Evolutionary conservation across 2,797 vertebrate species (phyloP), one percentile per base, ranked within the genome.

Genomic region (Sparidentex hasta): DNA sequence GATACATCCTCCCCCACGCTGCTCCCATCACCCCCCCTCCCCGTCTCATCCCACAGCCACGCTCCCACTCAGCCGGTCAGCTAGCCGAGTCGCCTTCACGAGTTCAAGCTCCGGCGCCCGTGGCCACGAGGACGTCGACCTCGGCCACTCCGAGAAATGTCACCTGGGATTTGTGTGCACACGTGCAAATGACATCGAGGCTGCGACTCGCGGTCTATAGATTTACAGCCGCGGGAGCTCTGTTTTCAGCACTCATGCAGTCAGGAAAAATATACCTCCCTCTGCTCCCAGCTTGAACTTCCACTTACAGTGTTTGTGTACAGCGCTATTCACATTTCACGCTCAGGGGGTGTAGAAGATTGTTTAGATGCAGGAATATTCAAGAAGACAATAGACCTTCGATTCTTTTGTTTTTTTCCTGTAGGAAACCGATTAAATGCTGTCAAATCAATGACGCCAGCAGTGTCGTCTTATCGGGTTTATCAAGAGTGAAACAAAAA

Each of bases 401-500:
- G 2, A 27, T 66, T 69, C 4, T 27, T 27, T 27, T 27, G 52
- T 25, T 41, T 47, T 56, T 25, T 41, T 44, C 44, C 48, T 46
- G 38, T 12, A 23, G 27, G 16, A 62, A 59, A 14, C 27, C n/a
- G 68, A 51, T 70, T 27, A 27, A 70, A 66, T 38, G 16, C 16
- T 44, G 63, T 56, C 43, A 18, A 71, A 74, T 78, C 82, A 71
- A 82, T 77, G 61, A 65, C 25, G 23, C 43, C 47, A 46, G 67
- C 54, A 29, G 41, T 21, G 11, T 47, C 8, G 20, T 76, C 62
- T 38, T 46, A 72, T 56, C n/a, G 65, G 65, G 62, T 73, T 72
- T 43, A 81, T 77, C 76, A 54, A 66, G 44, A 59, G 59, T 9
- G 46, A 78, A 82, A 74, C 71, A 72, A 67, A 73, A 57, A 46